Percentiles rank a stretch among this genome's conserved stretches.
These are phyloP conservation scores for Hyposoter didymator DNA, from an alignment of 2,888 invertebrate genomes.

Conservation along the genomic window DNA sequence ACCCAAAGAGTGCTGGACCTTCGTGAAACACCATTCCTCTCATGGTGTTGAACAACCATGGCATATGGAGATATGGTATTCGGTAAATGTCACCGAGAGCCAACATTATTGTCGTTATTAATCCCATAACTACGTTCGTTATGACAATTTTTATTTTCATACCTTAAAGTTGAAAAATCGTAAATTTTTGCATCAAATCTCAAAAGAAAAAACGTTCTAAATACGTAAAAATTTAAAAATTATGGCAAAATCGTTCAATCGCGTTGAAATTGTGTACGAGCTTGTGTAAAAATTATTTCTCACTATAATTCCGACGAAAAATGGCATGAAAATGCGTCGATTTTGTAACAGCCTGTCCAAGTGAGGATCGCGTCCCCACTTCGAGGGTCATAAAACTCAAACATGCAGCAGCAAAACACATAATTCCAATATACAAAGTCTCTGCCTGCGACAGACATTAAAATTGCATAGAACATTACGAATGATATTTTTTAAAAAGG, in stretches of 20 bases:
- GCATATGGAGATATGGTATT: conserved; percentile 76
- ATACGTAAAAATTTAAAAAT: not conserved
- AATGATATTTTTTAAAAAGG: not conserved
- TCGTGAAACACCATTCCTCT: conserved; percentile 75
- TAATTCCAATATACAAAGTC: conserved; percentile 71
- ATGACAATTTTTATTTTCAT: conserved; percentile 73
- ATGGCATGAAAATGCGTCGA: conserved; percentile 74
- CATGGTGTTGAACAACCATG: conserved; percentile 77
- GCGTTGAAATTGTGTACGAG: not conserved
- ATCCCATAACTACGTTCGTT: conserved; percentile 72
- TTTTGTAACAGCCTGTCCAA: conserved; percentile 71
- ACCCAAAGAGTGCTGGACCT: conserved; percentile 73
- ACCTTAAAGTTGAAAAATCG: conserved; percentile 65
- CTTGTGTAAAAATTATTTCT: conserved; percentile 30
- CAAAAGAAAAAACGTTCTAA: not conserved
- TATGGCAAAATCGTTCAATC: not conserved
- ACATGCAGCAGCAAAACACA: conserved; percentile 75
- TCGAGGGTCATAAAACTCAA: conserved; percentile 75
- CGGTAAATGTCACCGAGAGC: conserved; percentile 72
- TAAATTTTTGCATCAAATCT: not conserved
- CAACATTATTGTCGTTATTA: conserved; percentile 75
- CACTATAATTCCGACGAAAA: conserved; percentile 76
- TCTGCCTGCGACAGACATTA: conserved; percentile 66
- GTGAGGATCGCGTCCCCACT: conserved; percentile 71
- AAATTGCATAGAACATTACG: not conserved